Evolutionary conservation across 2,113 vertebrate species (phyloP), one percentile per base, ranked within the genome.

Genomic region (Odontophorus gujanensis): DNA sequence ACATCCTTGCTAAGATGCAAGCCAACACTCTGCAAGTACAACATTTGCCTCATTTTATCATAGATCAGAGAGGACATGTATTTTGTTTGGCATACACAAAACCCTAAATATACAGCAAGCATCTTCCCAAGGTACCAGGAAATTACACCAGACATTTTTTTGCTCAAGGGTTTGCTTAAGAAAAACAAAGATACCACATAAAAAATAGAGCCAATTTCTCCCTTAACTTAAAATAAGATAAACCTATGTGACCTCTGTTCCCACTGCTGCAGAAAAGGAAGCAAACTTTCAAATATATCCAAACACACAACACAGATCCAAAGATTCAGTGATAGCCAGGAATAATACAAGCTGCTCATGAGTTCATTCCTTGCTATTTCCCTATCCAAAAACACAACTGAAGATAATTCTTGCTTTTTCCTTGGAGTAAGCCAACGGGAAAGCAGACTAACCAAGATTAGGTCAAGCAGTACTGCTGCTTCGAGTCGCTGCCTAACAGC

Each of bases 121-220:
- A 34, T 36, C 91, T 57, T 87, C 65, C 47, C 72, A 84, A 84
- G 24, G 53, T 53, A 83, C 65, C 57, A 88, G 88, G 58, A 95
- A 94, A 96, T 86, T 88, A 76, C 59, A 81, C n/a, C 50, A 80
- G 76, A 47, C 61, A 36, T 73, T 48, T 87, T 73, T 57, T 75
- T 62, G 75, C 73, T 91, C 65, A 58, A 72, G 28, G 79, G 59
- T 57, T 90, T 79, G 81, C 79, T 95, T 86, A 90, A 93, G 43
- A 69, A 93, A 96, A 93, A 89, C 45, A 86, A 86, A 90, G 67
- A 84, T 24, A 92, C 28, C 48, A 69, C 78, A 88, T 53, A 65
- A 90, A 87, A 87, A 38, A 45, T 58, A 59, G 73, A 88, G 53
- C 47, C 90, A 93, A 65, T 71, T 82, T 43, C 74, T 83, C 73